Evolutionary conservation across 2,888 invertebrate species (phyloP).

Genomic region (Capitulum mitella): DNA sequence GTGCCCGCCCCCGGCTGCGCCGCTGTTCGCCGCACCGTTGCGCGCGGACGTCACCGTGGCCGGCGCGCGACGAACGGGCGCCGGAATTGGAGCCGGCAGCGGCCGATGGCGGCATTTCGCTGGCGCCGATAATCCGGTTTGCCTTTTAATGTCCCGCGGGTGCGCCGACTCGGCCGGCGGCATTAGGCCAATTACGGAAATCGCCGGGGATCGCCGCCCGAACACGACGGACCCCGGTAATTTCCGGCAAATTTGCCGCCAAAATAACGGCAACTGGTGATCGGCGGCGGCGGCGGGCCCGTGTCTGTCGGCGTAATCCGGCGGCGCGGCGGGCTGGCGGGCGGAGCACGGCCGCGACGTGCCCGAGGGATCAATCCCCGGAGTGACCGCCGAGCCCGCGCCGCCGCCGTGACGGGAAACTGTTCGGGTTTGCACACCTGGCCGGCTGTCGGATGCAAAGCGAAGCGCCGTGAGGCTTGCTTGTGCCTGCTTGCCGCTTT

Average conservation of each 20-base stretch:
- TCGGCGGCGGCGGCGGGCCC: not conserved
- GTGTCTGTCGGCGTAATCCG: not conserved
- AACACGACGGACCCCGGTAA: not conserved
- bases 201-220: conserved; percentile 6
- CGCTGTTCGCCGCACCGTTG: not conserved
- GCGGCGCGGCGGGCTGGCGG: not conserved
- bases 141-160: conserved; percentile 21
- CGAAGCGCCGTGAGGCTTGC: too few relatives aligned
- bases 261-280: not conserved
- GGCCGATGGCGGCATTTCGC: conserved; percentile 4
- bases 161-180: not conserved
- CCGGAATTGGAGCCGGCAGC: not conserved
- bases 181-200: conserved; percentile 19
- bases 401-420: too few relatives aligned
- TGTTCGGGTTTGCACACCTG: too few relatives aligned
- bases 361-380: too few relatives aligned
- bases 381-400: too few relatives aligned
- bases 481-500: too few relatives aligned
- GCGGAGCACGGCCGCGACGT: too few relatives aligned
- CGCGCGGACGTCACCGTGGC: not conserved
- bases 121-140: conserved; percentile 7
- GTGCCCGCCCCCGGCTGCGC: not conserved
- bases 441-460: too few relatives aligned
- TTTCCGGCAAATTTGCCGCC: conserved; percentile 13
- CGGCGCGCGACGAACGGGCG: not conserved